Conservation (phyloP, 2,113 vertebrate genomes). For the Clarias gariepinus region DNA sequence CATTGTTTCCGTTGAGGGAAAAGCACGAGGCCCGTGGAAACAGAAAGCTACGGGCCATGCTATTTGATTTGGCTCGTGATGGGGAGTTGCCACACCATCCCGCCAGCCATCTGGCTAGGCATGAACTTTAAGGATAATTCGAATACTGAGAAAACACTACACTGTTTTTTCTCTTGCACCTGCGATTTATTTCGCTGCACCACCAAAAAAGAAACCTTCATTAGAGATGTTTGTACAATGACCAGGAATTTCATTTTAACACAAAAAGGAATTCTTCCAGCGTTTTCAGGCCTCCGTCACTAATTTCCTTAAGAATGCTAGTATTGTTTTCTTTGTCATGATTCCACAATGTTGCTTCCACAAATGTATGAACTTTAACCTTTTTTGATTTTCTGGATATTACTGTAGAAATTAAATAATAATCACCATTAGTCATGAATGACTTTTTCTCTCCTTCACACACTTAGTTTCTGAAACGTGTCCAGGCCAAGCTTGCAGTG, state of each 20-base stretch:
- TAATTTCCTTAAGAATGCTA: slow-evolving; percentile 29
- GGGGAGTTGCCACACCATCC: slow-evolving; percentile 39
- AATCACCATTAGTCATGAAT: slow-evolving; percentile 22
- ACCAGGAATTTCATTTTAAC: slow-evolving; percentile 42
- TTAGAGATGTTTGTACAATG: slow-evolving; percentile 38
- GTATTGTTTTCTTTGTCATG: slow-evolving; percentile 39
- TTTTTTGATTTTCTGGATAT: slow-evolving; percentile 21
- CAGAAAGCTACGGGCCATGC: slow-evolving; percentile 13
- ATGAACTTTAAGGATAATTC: slow-evolving; percentile 29
- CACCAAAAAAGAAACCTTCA: slow-evolving; percentile 30
- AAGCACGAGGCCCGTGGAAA: slow-evolving; percentile 17
- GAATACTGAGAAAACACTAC: slow-evolving; percentile 46
- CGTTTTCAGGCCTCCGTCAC: slow-evolving; percentile 27
- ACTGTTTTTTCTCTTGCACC: slow-evolving; percentile 40
- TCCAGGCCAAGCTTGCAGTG: neutral
- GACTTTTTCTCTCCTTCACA: neutral
- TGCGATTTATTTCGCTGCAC: slow-evolving; percentile 40
- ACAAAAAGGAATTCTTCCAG: slow-evolving; percentile 40
- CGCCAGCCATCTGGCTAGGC: slow-evolving; percentile 36
- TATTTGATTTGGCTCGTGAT: slow-evolving; percentile 46
- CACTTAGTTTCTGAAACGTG: neutral
- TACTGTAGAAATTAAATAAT: slow-evolving; percentile 19
- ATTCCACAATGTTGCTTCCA: slow-evolving; percentile 31
- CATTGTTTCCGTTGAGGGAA: slow-evolving; percentile 36
- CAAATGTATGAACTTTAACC: neutral